These are phyloP conservation scores for Xiphorhynchus erythropygius DNA, from an alignment of 2,797 vertebrate species.

Conservation along the genomic window DNA sequence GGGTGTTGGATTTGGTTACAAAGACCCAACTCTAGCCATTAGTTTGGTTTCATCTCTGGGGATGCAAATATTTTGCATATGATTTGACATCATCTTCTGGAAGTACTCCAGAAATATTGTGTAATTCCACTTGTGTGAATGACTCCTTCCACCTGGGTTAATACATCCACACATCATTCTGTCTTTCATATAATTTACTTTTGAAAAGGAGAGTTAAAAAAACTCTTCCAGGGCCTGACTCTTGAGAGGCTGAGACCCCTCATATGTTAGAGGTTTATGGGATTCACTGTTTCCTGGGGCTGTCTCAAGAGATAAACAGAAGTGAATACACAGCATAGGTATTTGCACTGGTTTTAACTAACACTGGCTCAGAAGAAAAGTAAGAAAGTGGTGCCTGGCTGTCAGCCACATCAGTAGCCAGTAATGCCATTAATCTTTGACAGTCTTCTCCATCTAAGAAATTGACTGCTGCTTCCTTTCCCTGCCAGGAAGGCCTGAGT, in stretches of 20 bases:
- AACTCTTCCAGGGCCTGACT: not conserved
- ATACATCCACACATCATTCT: not conserved
- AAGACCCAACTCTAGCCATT: not conserved
- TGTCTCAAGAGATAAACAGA: not conserved
- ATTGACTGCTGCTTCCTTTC: constrained; percentile 56
- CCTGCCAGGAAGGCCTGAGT: not conserved
- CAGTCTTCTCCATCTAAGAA: constrained; percentile 57
- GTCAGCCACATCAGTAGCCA: constrained; percentile 36
- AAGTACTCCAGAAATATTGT: not conserved
- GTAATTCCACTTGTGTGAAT: not conserved
- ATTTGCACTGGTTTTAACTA: constrained; percentile 55
- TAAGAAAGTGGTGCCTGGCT: constrained; percentile 17
- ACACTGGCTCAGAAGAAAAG: constrained; percentile 41
- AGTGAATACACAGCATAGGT: not conserved
- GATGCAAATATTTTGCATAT: not conserved
- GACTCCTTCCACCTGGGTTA: not conserved
- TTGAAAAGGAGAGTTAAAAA: not conserved
- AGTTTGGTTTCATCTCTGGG: not conserved
- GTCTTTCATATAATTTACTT: not conserved
- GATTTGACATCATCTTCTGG: not conserved
- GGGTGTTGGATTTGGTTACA: not conserved
- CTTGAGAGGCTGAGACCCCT: not conserved
- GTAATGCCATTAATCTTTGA: constrained; percentile 67
- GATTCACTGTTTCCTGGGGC: not conserved
- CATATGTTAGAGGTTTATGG: not conserved